phyloP scores from a whole-genome alignment of 2,113 vertebrate genomes.

The Accipiter cooperii region DNA sequence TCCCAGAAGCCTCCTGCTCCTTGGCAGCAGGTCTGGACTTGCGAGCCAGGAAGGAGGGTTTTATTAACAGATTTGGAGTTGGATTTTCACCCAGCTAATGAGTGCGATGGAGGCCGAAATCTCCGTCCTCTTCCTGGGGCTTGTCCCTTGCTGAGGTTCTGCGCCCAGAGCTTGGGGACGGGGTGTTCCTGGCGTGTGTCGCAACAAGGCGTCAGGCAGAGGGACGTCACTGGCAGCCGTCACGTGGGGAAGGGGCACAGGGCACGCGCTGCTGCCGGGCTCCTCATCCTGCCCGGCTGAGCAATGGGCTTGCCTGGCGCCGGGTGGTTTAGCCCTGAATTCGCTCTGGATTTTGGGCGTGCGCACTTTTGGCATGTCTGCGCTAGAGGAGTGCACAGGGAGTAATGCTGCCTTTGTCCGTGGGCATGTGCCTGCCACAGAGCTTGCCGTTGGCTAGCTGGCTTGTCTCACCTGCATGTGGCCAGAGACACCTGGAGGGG shows the following conservation, averaged over 20 bases:
- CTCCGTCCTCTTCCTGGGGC: background rate
- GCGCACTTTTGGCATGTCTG: fast-evolving
- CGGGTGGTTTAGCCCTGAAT: background rate
- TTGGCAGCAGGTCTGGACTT: background rate
- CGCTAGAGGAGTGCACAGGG: fast-evolving
- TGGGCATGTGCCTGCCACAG: fast-evolving
- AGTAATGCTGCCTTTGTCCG: fast-evolving
- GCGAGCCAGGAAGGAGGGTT: background rate
- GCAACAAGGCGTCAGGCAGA: background rate
- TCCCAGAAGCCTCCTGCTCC: slow-evolving; percentile 44
- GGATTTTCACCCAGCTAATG: background rate
- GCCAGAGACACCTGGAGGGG: background rate
- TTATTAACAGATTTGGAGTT: background rate
- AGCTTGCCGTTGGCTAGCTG: background rate
- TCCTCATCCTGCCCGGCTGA: background rate
- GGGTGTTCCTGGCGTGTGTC: fast-evolving
- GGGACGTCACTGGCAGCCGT: fast-evolving
- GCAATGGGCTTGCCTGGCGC: fast-evolving
- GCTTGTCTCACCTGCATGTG: background rate
- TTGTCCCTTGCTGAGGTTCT: background rate
- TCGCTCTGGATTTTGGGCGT: background rate
- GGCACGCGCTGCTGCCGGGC: fast-evolving
- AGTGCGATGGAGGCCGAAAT: background rate
- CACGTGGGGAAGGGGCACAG: fast-evolving
- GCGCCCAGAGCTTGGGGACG: background rate